A percentile compares a stretch with the other conserved stretches of the same genome.
Evolutionary conservation across 1,140 invertebrate genomes (phyloP).

Genomic region (Hyles euphorbiae): DNA sequence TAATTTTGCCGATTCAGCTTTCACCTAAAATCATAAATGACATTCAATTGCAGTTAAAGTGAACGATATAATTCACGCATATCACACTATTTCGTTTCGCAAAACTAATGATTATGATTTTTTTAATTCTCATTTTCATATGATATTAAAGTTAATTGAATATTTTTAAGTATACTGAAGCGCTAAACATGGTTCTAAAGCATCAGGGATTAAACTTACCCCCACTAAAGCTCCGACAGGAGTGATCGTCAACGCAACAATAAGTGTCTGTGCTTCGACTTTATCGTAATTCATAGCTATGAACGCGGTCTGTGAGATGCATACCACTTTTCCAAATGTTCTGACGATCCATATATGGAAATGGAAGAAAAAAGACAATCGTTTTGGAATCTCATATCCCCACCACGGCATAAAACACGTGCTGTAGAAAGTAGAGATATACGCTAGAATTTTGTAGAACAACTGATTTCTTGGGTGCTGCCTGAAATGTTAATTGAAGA

Average conservation of each 20-base stretch:
- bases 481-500: conserved; percentile 14
- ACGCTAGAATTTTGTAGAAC: conserved; percentile 23
- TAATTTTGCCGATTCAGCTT: conserved; percentile 22
- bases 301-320: not conserved
- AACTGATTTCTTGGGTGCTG: conserved; percentile 23
- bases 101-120: not conserved
- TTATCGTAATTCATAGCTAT: conserved; percentile 1
- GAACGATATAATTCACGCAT: not conserved
- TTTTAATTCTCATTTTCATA: not conserved
- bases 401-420: not conserved
- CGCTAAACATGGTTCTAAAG: no score
- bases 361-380: not conserved
- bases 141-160: not conserved
- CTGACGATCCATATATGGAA: conserved; percentile 1
- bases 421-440: not conserved
- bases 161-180: no score
- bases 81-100: not conserved
- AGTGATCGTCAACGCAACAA: not conserved
- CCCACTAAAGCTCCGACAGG: not conserved
- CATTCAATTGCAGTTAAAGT: conserved; percentile 1
- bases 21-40: conserved; percentile 23
- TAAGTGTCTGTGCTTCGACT: not conserved
- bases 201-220: not conserved
- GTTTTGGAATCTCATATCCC: conserved; percentile 1
- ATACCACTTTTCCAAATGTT: conserved; percentile 3